Conservation (phyloP, 2,113 vertebrate species). For the Hemiscyllium ocellatum region DNA sequence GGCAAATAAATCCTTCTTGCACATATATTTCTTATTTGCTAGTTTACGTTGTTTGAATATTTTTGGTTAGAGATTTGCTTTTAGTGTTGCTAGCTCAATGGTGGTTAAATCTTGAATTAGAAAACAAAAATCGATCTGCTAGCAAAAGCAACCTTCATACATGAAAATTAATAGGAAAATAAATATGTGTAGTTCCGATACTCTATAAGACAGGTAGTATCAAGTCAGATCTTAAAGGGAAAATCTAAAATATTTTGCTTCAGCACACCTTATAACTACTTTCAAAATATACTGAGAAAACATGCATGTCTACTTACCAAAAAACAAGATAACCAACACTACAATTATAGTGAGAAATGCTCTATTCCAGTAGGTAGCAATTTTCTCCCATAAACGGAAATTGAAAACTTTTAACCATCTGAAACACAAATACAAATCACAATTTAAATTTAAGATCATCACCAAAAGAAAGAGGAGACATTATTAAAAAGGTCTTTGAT, state of each 20-base stretch:
- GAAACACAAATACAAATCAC: constrained; percentile 47
- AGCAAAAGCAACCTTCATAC: not conserved
- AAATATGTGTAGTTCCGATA: not conserved
- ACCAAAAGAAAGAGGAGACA: not conserved
- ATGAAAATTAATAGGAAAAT: not conserved
- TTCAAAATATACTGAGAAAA: not conserved
- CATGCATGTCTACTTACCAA: constrained; percentile 66
- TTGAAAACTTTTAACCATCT: constrained; percentile 84
- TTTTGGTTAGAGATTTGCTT: not conserved
- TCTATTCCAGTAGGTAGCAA: constrained; percentile 82
- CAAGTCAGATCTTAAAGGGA: not conserved
- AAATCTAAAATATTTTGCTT: not conserved
- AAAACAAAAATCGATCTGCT: not conserved
- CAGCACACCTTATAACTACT: not conserved
- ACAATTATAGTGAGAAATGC: constrained; percentile 87
- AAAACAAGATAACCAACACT: constrained; percentile 79
- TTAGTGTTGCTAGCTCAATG: not conserved
- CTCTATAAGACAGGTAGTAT: not conserved
- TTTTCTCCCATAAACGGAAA: constrained; percentile 73
- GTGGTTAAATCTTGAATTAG: not conserved
- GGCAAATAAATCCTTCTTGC: not conserved
- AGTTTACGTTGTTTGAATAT: not conserved
- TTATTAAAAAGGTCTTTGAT: not conserved
- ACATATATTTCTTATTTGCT: not conserved
- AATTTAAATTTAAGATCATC: not conserved